Evolutionary conservation across 2,797 vertebrate genomes (phyloP).

Genomic region (Anabacerthia variegaticeps): DNA sequence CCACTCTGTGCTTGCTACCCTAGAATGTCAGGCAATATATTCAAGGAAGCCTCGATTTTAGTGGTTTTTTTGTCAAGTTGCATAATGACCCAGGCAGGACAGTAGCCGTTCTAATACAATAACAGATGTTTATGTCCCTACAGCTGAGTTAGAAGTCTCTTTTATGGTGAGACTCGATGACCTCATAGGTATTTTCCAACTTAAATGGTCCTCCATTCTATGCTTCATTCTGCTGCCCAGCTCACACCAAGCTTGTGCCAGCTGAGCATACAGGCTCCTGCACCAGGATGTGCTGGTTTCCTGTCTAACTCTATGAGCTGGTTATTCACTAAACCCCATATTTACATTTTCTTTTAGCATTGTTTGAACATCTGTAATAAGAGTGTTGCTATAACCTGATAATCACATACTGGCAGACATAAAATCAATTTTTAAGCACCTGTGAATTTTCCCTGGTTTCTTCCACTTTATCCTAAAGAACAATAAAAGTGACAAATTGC

Average conservation of each 20-base stretch:
- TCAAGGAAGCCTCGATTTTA: background rate
- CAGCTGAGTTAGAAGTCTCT: background rate
- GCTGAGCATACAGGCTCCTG: background rate
- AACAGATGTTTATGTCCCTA: background rate
- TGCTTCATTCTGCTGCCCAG: background rate
- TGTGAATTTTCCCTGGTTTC: background rate
- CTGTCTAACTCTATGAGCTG: background rate
- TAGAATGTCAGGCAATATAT: background rate
- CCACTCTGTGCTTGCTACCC: too few relatives aligned
- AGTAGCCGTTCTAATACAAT: background rate
- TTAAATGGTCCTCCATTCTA: background rate
- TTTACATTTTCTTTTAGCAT: background rate
- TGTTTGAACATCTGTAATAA: background rate
- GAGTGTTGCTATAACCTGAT: background rate
- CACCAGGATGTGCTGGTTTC: background rate
- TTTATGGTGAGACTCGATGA: rapidly evolving
- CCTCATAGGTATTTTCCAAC: background rate
- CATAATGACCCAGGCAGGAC: background rate
- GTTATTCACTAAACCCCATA: background rate
- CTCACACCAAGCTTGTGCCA: background rate
- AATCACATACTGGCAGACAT: background rate
- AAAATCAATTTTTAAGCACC: slow-evolving; percentile 18
- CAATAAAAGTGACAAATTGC: background rate
- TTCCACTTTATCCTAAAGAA: background rate
- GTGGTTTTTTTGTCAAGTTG: background rate